Evolutionary conservation across 2,797 vertebrate species (phyloP).

Genomic region (Lindbergichthys nudifrons): DNA sequence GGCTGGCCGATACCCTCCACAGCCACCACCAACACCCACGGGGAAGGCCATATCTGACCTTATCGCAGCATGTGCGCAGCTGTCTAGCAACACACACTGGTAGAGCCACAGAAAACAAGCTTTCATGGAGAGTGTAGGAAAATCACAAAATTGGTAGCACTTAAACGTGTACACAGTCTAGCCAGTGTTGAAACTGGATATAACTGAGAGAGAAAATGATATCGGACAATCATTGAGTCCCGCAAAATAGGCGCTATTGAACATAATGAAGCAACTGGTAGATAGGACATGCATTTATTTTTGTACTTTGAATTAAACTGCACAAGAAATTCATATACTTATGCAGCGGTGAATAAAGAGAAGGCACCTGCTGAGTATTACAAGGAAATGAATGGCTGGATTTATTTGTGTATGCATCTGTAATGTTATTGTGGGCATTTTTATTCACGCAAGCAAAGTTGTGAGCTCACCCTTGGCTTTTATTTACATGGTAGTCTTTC

Average conservation of each 20-base stretch:
- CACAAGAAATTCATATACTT: conserved; percentile 63
- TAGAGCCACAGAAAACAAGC: conserved; percentile 45
- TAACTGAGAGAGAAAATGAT: conserved; percentile 28
- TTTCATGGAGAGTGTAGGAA: conserved; percentile 42
- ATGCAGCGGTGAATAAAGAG: conserved; percentile 53
- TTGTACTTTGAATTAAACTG: conserved; percentile 50
- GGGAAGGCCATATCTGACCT: conserved; percentile 78
- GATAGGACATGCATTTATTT: conserved; percentile 42
- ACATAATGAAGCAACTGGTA: conserved; percentile 26
- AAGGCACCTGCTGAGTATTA: conserved; percentile 59
- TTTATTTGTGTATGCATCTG: conserved; percentile 79
- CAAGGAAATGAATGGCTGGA: conserved; percentile 68
- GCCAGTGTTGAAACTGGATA: conserved; percentile 40
- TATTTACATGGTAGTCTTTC: conserved; percentile 84
- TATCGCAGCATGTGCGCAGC: conserved; percentile 68
- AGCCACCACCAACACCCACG: conserved; percentile 56
- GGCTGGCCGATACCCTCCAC: conserved; percentile 72
- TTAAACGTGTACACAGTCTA: conserved; percentile 40
- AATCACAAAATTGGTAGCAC: conserved; percentile 53
- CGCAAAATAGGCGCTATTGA: conserved; percentile 28
- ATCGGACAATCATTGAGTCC: conserved; percentile 21
- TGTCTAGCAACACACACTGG: conserved; percentile 64
- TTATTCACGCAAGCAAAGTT: conserved; percentile 79
- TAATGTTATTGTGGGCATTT: conserved; percentile 81
- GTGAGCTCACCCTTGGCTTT: conserved; percentile 82